A percentile compares a stretch with the other conserved stretches of the same genome.
Evolutionary conservation across 2,888 invertebrate species (phyloP).

Genomic region (Seira sanloemensis): DNA sequence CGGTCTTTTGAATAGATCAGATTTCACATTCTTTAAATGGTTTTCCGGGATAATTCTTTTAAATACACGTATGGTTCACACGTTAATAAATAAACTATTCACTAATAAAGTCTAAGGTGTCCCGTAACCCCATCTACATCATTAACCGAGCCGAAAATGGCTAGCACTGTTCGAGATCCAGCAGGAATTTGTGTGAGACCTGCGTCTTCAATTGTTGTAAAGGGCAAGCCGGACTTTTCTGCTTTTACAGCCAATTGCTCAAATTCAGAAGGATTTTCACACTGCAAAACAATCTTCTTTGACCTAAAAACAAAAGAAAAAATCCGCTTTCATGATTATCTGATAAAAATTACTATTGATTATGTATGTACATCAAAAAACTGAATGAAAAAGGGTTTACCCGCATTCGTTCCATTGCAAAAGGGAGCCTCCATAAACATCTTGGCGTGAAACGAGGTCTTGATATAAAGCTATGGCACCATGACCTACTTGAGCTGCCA

Average conservation of each 20-base stretch:
- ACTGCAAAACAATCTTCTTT: conserved; percentile 77
- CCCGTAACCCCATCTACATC: conserved; percentile 77
- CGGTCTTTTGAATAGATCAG: too few species aligned
- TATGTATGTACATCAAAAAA: too few species aligned
- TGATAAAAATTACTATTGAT: too few species aligned
- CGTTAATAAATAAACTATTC: too few species aligned
- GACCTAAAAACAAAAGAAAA: conserved; percentile 75
- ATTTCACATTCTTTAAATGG: too few species aligned
- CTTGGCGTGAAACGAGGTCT: conserved; percentile 71
- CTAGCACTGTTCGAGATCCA: conserved; percentile 77
- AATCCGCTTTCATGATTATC: too few species aligned
- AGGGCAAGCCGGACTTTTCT: conserved; percentile 66
- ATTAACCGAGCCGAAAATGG: conserved; percentile 77
- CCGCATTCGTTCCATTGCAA: conserved; percentile 73
- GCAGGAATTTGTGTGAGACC: conserved; percentile 77
- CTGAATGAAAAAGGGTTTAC: conserved; percentile 51
- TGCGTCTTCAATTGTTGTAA: conserved; percentile 74
- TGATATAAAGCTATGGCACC: conserved; percentile 72
- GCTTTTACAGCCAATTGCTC: conserved; percentile 75
- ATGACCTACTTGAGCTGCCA: conserved; percentile 73
- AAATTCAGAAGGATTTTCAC: conserved; percentile 76
- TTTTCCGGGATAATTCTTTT: too few species aligned
- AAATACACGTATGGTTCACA: too few species aligned
- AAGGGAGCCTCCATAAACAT: conserved; percentile 70
- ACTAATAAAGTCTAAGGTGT: conserved; percentile 73